Evolutionary conservation across 2,113 vertebrate genomes (phyloP).

Genomic region (Vidua chalybeata): DNA sequence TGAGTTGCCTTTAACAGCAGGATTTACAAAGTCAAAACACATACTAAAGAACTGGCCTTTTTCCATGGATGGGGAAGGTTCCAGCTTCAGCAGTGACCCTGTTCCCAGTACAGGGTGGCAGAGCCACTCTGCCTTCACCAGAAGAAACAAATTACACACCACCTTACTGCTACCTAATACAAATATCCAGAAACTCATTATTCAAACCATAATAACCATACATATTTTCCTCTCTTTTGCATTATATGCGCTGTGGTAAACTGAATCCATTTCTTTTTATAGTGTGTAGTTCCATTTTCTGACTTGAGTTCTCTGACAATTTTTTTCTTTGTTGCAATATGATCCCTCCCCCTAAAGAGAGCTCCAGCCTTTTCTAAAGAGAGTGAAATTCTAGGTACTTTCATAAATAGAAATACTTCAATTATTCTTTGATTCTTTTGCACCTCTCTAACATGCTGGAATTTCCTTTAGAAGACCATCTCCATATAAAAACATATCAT

Average conservation of each 20-base stretch:
- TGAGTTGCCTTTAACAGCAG: not conserved
- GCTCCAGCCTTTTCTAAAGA: not conserved
- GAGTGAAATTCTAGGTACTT: not conserved
- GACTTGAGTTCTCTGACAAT: not conserved
- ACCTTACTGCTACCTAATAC: not conserved
- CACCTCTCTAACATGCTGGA: not conserved
- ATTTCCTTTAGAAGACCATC: not conserved
- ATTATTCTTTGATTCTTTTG: not conserved
- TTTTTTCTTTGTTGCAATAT: not conserved
- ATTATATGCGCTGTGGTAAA: not conserved
- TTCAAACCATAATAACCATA: not conserved
- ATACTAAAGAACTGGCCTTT: not conserved
- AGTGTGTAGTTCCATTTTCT: not conserved
- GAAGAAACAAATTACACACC: not conserved
- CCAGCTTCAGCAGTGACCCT: not conserved
- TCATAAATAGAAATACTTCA: constrained; percentile 15
- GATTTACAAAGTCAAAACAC: not conserved
- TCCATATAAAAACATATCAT: not conserved
- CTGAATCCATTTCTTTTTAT: not conserved
- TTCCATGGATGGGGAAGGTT: not conserved
- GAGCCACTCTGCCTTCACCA: not conserved
- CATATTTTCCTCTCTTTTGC: not conserved
- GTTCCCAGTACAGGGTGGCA: accelerated
- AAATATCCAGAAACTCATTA: not conserved
- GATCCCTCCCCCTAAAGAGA: not conserved